Evolutionary conservation across 37 sponge, comb jelly and placozoan genomes (phyloP).

Genomic region (Hexactinellida sp.): DNA sequence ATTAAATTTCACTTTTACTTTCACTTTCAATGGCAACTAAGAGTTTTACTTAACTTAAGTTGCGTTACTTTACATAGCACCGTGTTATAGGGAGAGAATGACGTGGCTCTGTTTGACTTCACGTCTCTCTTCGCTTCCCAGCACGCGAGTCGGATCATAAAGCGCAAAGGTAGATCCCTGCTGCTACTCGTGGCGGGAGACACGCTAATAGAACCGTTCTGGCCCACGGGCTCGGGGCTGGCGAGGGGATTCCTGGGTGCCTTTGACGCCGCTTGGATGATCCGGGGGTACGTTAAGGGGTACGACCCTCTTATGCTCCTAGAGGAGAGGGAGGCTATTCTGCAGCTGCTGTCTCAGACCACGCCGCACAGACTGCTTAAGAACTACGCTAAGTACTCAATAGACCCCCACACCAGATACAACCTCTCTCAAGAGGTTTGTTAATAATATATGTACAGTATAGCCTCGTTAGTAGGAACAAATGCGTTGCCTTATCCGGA

Average conservation of each 20-base stretch:
- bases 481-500: too few species aligned
- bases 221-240: conserved; percentile 90
- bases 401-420: conserved; percentile 66
- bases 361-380: conserved; percentile 57
- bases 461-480: too few species aligned
- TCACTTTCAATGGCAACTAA: too few species aligned
- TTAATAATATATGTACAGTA: too few species aligned
- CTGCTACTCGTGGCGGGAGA: conserved; percentile 75
- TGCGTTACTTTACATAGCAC: too few species aligned
- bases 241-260: conserved; percentile 87
- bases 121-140: conserved; percentile 84
- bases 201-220: conserved; percentile 91
- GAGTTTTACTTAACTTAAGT: too few species aligned
- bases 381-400: conserved; percentile 51
- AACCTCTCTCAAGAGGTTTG: conserved; percentile 16
- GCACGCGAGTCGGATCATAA: conserved; percentile 51
- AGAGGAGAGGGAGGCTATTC: conserved; percentile 67
- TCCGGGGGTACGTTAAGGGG: conserved; percentile 39
- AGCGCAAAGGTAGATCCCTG: conserved; percentile 48
- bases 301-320: conserved; percentile 43
- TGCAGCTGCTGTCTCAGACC: conserved; percentile 80
- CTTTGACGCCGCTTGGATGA: conserved; percentile 89
- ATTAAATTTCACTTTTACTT: too few species aligned
- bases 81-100: conserved; percentile 30
- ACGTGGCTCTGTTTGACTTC: conserved; percentile 95